Evolutionary conservation across 2,797 vertebrate genomes (phyloP), one percentile per base, ranked within the genome.

Genomic region (Hafferia zeledoni): DNA sequence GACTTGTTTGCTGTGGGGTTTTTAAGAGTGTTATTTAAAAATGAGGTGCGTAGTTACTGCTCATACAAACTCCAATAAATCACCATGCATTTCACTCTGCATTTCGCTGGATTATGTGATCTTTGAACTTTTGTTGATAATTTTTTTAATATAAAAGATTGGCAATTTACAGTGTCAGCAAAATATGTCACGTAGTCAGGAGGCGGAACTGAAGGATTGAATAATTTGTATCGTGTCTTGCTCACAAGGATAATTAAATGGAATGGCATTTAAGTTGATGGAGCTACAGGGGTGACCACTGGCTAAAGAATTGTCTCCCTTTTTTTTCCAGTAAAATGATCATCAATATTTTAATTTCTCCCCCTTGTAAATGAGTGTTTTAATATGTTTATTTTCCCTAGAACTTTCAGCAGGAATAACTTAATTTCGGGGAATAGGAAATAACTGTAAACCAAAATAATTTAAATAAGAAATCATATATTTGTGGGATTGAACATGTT

Each of bases 231-330:
- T 74, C 70, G 5, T 69, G 55, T 84, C 84, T 93, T 93, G 65
- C 65, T 88, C 65, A 52, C 63, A 41, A 78, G n/a, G 77, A 47
- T 90, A 93, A 89, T 94, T 96, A 83, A 90, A 86, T 83, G 69
- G 61, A 88, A 76, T 83, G 71, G 53, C 69, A 83, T 94, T 90
- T 88, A 75, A 74, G 35, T 25, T 95, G 87, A 90, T 87, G 65
- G 57, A 91, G 87, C 77, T 93, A 17, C 60, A 59, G 55, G 67
- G 83, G 23, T 82, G 80, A 83, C 63, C 69, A 88, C 25, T 69
- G 44, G 55, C 61, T 88, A 27, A 78, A 86, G 50, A 69, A 75
- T 37, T 28, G 24, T 70, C 39, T 78, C 35, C 8, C 0, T 0
- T 4, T 11, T 44, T 77, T 68, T 83, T 41, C 50, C 3, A 0